Conservation (phyloP, 2,113 vertebrate genomes). For the Rhineura floridana region DNA sequence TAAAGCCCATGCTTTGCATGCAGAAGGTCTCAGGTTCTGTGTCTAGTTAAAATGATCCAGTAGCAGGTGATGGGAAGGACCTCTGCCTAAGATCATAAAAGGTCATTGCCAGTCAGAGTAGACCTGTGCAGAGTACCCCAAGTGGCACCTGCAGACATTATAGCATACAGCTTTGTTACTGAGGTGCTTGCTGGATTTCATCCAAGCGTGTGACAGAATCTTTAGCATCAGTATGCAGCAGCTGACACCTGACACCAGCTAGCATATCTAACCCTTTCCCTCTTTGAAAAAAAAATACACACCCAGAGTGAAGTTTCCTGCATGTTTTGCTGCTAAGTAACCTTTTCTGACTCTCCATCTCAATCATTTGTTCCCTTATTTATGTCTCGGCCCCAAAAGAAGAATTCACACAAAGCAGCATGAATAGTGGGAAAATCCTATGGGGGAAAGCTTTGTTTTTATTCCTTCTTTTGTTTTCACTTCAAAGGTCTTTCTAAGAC, state of each 20-base stretch:
- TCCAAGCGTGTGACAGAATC: neutral
- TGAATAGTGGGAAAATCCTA: neutral
- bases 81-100: too few species aligned
- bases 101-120: too few species aligned
- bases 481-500: conserved; percentile 20
- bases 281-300: neutral
- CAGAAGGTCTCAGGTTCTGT: too few species aligned
- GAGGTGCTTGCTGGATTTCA: neutral
- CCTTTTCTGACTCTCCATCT: neutral
- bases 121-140: too few species aligned
- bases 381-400: conserved; percentile 2
- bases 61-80: too few species aligned
- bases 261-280: neutral
- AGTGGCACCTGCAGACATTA: too few species aligned
- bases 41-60: too few species aligned
- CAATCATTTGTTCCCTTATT: neutral
- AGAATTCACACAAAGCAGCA: neutral
- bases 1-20: too few species aligned
- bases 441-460: neutral
- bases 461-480: neutral
- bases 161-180: neutral
- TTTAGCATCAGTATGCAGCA: neutral
- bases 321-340: conserved; percentile 1
- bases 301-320: neutral
- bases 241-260: neutral